phyloP scores from a whole-genome alignment of 2,797 vertebrate genomes.

The Sphenopsis melanotis region DNA sequence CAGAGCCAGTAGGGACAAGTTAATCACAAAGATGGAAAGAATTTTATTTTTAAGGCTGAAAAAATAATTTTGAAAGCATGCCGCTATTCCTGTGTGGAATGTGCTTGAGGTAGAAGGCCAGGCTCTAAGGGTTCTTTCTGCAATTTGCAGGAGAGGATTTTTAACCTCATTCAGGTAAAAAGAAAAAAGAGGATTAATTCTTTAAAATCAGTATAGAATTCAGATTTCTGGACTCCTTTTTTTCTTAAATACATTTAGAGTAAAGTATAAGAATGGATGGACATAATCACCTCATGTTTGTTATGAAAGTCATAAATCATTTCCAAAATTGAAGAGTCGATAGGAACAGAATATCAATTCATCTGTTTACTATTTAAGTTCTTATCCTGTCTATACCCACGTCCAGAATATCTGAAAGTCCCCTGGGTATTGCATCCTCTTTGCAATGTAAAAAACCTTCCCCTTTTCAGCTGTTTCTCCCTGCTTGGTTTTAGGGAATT shows the following conservation, averaged over 20 bases:
- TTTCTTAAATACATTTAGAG: neutral
- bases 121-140: neutral
- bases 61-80: neutral
- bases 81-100: neutral
- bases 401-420: neutral
- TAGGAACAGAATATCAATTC: neutral
- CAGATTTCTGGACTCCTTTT: neutral
- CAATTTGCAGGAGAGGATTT: neutral
- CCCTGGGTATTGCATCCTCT: neutral
- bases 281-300: neutral
- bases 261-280: neutral
- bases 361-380: neutral
- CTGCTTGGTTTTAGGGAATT: constrained; percentile 6
- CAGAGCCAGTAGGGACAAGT: neutral
- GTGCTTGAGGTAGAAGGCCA: neutral
- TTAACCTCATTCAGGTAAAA: neutral
- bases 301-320: neutral
- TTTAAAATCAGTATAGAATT: neutral
- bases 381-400: neutral
- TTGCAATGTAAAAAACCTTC: neutral
- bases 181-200: neutral
- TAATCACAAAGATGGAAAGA: neutral
- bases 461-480: neutral
- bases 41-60: neutral
- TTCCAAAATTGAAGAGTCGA: neutral